Base-by-base conservation (phyloP, 1,140 invertebrate genomes). In the Achroia grisella region DNA sequence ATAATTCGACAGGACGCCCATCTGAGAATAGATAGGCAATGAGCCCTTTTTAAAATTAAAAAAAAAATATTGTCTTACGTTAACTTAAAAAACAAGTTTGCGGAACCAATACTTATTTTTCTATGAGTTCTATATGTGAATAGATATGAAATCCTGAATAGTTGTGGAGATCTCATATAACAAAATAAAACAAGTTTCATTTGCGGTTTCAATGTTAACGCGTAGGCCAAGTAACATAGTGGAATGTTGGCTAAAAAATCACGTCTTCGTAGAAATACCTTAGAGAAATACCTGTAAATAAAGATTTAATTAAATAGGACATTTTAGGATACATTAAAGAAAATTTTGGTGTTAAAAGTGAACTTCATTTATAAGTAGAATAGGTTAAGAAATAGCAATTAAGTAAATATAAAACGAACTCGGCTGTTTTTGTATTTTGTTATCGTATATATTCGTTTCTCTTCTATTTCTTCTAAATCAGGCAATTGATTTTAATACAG, bases 191-290 rank as follows among this genome's bases (percentile, higher is more conserved):
- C 61, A 10, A 65, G 43, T 44, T 67, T 45, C 45, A 74, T 61
- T 4, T 40, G 14, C 6, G 48, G 50, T 1, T 39, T 40, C 13
- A 86, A 42, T 9, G 57, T 46, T 13, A 80, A 15, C 0, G 71
- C 62, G 39, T 77, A 78, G 0, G 70, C 72, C 10, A 76, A 17
- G 44, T 86, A 87, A 30, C 68, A 75, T 34, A 86, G 46, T 6
- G 72, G 74, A 8, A 86, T 46, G 45, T 79, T 85, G 2, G 69
- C 69, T 14, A 86, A 17, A 32, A 87, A 81, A 39, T 86, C 86
- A 1, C 78, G 68, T 49, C 77, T 61, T 4, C 80, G 61, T 4
- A 78, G 56, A 15, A 56, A 69, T 1, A 59, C 44, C 40, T 77
- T 80, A 0, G 74, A 78, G 35, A 84, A 84, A 41, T 76, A 84